phyloP scores from a whole-genome alignment of 2,888 invertebrate genomes.

The Lithophane ornitopus region DNA sequence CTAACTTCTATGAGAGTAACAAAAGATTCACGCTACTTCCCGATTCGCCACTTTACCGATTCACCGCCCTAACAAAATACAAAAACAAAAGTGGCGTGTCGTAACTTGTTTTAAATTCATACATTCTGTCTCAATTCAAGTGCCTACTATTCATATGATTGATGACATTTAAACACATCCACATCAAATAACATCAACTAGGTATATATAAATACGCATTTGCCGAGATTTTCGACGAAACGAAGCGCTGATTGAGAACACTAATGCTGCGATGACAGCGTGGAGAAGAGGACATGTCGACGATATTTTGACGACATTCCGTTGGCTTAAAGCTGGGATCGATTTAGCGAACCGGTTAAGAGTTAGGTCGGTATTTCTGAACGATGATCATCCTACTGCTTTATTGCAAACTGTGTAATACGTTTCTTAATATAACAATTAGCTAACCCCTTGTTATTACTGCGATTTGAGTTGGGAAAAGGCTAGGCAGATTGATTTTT shows the following conservation, averaged over 20 bases:
- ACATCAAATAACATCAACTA: too few species aligned
- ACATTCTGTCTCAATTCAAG: neutral
- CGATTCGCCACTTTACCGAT: neutral
- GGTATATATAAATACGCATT: neutral
- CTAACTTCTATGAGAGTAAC: too few species aligned
- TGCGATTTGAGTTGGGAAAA: too few species aligned
- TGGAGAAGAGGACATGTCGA: slow-evolving; percentile 7
- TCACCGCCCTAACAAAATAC: neutral
- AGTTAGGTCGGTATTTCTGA: neutral
- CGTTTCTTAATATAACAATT: neutral
- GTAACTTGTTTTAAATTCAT: neutral
- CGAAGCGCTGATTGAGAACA: slow-evolving; percentile 34
- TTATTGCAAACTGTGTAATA: neutral
- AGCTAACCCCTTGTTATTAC: neutral
- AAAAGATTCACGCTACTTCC: neutral
- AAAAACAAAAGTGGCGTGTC: neutral
- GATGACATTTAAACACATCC: neutral
- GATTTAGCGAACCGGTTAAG: neutral
- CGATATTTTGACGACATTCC: slow-evolving; percentile 20
- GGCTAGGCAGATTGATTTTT: neutral
- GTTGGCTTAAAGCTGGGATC: neutral
- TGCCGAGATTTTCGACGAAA: slow-evolving; percentile 7
- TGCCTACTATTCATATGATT: too few species aligned
- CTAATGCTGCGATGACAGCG: slow-evolving; percentile 19
- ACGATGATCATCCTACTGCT: neutral